Evolutionary conservation across 1,140 invertebrate species (phyloP), one percentile per base, ranked within the genome.

Genomic region (Zaprionus ghesquierei): DNA sequence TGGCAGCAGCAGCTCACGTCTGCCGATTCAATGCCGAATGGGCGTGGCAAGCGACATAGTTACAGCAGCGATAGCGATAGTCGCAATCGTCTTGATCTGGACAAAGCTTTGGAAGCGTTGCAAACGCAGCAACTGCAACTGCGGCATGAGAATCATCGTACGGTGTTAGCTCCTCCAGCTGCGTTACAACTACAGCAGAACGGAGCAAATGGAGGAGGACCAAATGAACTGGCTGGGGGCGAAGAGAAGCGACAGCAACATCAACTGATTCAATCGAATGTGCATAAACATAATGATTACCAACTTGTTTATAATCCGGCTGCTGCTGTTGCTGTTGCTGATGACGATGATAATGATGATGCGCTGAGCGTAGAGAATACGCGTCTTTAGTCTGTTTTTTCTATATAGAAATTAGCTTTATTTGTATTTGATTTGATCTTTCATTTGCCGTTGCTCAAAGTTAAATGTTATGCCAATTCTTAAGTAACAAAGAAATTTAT

Each of bases 341-440:
- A 69, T 35, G 61, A n/a, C 38, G 53, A 65, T 41, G 62, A 55
- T 56, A 54, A 85, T 20, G 90, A 91, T 50, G 90, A 91, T 89
- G 87, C 85, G 58, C 70, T 85, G 35, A 91, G 90, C 81, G 90
- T 90, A 69, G 86, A 91, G 51, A 91, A 91, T 66, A 91, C 90
- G 71, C 90, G 90, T 31, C 90, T 91, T 61, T 91, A 91, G 73
- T 79, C 77, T 70, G 38, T 54, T 79, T 64, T 69, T 23, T n/a
- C n/a, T n/a, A n/a, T 72, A 62, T 84, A 46, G 64, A 65, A 65
- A 51, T 81, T 87, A 75, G 80, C 41, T 59, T 65, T 31, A 59
- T 72, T 70, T 75, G 72, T 63, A 82, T 46, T 72, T 64, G 71
- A 78, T 74, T 75, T 66, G 50, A 55, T 61, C 22, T 63, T 72